Conservation (phyloP, 2,797 vertebrate species). For the Poecilia gillii region DNA sequence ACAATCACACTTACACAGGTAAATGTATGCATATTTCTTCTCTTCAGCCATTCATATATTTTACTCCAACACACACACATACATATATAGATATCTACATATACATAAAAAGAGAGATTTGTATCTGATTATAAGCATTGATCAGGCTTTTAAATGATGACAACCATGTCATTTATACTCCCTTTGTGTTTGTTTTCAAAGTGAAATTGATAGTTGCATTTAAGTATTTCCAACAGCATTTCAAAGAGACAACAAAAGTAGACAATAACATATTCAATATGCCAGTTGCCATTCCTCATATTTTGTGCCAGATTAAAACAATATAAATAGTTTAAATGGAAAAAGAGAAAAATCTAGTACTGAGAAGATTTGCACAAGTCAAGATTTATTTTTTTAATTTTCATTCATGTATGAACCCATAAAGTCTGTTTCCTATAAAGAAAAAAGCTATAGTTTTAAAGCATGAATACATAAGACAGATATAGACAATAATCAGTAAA, state of each 20-base stretch:
- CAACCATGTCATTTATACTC: neutral
- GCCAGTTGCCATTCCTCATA: neutral
- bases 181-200: neutral
- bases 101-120: neutral
- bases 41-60: neutral
- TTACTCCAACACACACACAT: neutral
- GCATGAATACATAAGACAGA: neutral
- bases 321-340: neutral
- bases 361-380: neutral
- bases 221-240: neutral
- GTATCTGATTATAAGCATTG: neutral
- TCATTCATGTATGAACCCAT: neutral
- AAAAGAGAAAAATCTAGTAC: neutral
- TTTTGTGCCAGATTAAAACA: neutral
- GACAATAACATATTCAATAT: neutral
- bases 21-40: neutral
- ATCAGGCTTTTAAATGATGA: neutral
- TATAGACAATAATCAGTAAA: conserved; percentile 1
- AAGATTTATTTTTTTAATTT: neutral
- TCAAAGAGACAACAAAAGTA: neutral
- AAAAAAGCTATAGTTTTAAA: neutral
- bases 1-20: neutral
- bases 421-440: neutral
- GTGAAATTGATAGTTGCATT: neutral
- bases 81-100: neutral